Percentiles rank a stretch among this genome's conserved stretches.
Evolutionary conservation across 1,140 invertebrate genomes (phyloP).

Genomic region (Hydropsyche tenuis): DNA sequence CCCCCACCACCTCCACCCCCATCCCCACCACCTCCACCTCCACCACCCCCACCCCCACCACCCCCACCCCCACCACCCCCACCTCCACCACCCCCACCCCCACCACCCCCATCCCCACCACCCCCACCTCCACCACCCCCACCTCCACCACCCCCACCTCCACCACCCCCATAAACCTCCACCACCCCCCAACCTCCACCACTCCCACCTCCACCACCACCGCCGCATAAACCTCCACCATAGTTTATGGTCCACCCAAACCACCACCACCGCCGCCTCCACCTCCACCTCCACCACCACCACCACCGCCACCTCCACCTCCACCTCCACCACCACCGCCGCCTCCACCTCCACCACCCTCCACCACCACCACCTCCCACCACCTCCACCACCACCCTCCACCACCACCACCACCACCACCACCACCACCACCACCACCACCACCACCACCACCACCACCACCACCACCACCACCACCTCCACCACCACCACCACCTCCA

Average conservation of each 20-base stretch:
- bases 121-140: constrained; percentile 31
- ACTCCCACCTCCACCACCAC: neutral
- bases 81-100: constrained; percentile 24
- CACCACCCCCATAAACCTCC: constrained; percentile 4
- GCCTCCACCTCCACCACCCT: neutral
- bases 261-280: neutral
- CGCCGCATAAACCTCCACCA: constrained; percentile 6
- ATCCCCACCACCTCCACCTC: constrained; percentile 12
- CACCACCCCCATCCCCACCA: constrained; percentile 23
- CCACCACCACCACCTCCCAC: neutral
- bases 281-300: constrained; percentile 24
- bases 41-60: neutral
- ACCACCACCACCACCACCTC: neutral
- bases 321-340: constrained; percentile 12
- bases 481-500: constrained; percentile 18
- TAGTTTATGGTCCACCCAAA: neutral
- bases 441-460: constrained; percentile 22
- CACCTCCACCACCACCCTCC: neutral
- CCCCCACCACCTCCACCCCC: constrained; percentile 25
- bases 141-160: constrained; percentile 13
- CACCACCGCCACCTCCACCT: constrained; percentile 30
- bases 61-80: constrained; percentile 8
- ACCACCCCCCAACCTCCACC: no score
- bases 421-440: constrained; percentile 28
- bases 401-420: constrained; percentile 10